phyloP scores from a whole-genome alignment of 2,888 invertebrate genomes.

The Lasius fuliginosus region DNA sequence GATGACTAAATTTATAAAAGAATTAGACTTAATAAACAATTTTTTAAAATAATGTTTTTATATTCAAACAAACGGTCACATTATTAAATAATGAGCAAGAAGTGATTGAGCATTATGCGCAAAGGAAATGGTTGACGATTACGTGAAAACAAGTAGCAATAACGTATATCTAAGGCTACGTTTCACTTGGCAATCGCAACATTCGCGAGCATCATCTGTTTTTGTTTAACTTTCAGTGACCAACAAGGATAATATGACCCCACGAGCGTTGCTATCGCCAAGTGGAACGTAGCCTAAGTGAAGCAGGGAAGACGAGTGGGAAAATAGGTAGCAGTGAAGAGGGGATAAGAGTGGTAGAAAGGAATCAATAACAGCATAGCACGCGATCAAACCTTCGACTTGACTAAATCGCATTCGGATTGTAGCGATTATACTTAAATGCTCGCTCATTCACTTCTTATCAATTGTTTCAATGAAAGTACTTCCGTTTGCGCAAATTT shows the following conservation, averaged over 20 bases:
- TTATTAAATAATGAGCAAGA: background rate
- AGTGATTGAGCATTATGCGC: background rate
- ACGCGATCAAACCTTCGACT: constrained; percentile 72
- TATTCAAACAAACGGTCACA: background rate
- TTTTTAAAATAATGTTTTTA: background rate
- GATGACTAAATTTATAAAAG: background rate
- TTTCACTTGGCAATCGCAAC: too few relatives aligned
- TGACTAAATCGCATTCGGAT: constrained; percentile 53
- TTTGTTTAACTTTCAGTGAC: background rate
- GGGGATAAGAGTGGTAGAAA: constrained; percentile 46
- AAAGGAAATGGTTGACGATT: constrained; percentile 18
- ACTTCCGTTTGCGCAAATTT: background rate
- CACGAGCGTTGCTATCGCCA: too few relatives aligned
- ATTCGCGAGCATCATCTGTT: background rate
- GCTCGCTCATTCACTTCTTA: constrained; percentile 78
- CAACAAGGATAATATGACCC: too few relatives aligned
- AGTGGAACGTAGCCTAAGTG: background rate
- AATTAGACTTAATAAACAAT: background rate
- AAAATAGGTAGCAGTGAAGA: constrained; percentile 37
- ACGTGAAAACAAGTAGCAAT: constrained; percentile 20
- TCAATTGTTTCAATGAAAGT: constrained; percentile 52
- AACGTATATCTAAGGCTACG: constrained; percentile 1
- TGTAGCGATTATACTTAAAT: constrained; percentile 63
- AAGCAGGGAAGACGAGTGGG: constrained; percentile 47
- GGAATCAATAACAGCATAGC: constrained; percentile 76